Evolutionary conservation across 2,113 vertebrate species (phyloP), one percentile per base, ranked within the genome.

Genomic region (Menura novaehollandiae): DNA sequence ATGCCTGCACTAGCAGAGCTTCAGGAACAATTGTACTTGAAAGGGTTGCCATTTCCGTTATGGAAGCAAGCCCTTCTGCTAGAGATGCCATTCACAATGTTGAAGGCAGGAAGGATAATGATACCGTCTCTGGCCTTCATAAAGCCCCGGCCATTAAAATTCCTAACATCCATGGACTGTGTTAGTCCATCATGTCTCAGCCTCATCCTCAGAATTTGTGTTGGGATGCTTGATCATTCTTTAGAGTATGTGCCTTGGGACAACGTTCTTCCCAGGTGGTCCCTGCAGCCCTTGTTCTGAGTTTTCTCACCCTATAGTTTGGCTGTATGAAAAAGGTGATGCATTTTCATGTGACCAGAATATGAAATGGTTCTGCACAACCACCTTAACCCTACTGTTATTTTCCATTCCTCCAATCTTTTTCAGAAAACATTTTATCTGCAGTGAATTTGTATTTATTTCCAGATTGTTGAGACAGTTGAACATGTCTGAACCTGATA

Each of bases 21-120:
- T 76, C 49, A 6, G 5, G 55, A 49, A 16, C 11, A 13, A 6
- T 7, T 69, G 37, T 28, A 32, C 28, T 62, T 68, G 51, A 43
- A 73, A 66, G 35, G 6, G 32, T 63, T 92, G 46, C 62, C 10
- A 27, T 37, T 81, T 83, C 24, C 33, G 4, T 4, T 69, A 46
- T 21, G 18, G 26, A 82, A 78, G 39, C 17, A 64, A 77, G 28
- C 22, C 39, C 22, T 79, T 59, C 49, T 82, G 15, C 27, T 75
- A 13, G 1, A 76, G 49, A 8, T 56, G 49, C 28, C 37, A 27
- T 58, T 69, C 9, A 43, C 0, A 0, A 73, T 37, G 35, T 17
- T 59, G 15, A 56, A 52, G 32, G 22, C 58, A 85, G 49, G 27
- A 83, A 64, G 28, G 44, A 43, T 44, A 55, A 83, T 58, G 32